Evolutionary conservation across 2,888 invertebrate species (phyloP), one percentile per base, ranked within the genome.

Genomic region (Drosophila mayaguana): DNA sequence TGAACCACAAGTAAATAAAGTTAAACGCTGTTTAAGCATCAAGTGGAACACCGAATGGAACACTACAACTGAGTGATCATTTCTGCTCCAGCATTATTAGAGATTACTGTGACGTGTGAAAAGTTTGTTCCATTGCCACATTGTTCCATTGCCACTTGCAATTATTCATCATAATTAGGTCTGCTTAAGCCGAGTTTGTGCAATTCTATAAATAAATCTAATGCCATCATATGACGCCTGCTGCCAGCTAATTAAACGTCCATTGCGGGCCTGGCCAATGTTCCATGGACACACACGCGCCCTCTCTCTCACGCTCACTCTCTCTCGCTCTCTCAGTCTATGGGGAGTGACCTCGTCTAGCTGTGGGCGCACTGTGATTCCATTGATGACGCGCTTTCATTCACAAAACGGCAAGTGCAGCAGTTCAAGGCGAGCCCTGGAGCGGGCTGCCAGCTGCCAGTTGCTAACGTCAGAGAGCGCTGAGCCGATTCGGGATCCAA

Each of bases 361-460:
- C 50, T 50, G 32, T 18, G 50, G 50, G 50, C 20, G 50, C 50
- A 50, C 50, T 20, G 34, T 9, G 22, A 32, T 50, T 48, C 65
- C 70, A 87, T 87, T 78, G 82, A 82, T 82, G 82, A 82, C 85
- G 85, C 72, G 65, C 34, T 75, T 88, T 89, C 89, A 86, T 86
- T 86, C 88, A 86, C 78, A 86, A 89, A 89, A 82, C 71, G 71
- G 69, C 66, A 68, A 61, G 43, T 63, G 76, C 66, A 69, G 51
- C 54, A 69, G 63, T 73, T 75, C 88, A 89, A 84, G 82, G 84
- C 61, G 43, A 20, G 36, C n/a, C 25, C 14, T 14, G 43, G 36
- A 36, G 20, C 46, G 46, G 43, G 25, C 20, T 34, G 18, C 48
- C 48, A 32, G 36, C 32, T 20, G 12, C 36, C 34, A 36, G 18